phyloP scores from a whole-genome alignment of 2,888 invertebrate species.

The Pogonocherus hispidulus region DNA sequence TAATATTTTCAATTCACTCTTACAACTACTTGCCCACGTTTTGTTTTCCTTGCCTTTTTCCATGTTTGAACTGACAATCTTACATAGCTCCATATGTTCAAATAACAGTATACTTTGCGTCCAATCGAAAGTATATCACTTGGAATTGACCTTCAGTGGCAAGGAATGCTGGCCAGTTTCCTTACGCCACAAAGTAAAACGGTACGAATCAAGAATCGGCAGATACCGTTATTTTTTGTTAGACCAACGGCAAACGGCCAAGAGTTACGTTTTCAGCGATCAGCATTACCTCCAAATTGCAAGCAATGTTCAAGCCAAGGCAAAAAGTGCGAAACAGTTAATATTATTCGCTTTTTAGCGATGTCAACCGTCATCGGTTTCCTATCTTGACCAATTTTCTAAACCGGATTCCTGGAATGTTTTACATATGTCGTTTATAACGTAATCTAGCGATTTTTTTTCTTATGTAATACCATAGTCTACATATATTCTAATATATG shows the following conservation, averaged over 20 bases:
- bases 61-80: not conserved
- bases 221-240: too few species aligned
- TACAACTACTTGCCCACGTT: too few species aligned
- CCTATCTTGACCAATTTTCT: slow-evolving; percentile 8
- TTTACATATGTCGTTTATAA: not conserved
- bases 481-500: too few species aligned
- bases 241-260: too few species aligned
- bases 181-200: too few species aligned
- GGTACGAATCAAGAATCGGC: too few species aligned
- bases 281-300: too few species aligned
- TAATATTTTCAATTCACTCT: too few species aligned
- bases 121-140: slow-evolving; percentile 23
- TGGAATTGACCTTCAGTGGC: slow-evolving; percentile 29
- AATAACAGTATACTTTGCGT: not conserved
- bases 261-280: too few species aligned
- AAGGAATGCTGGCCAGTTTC: slow-evolving; percentile 37
- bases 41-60: not conserved
- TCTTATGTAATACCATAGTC: too few species aligned
- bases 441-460: not conserved
- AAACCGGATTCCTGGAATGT: slow-evolving; percentile 10
- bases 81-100: not conserved
- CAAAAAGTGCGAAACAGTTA: slow-evolving; percentile 1
- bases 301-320: too few species aligned
- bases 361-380: slow-evolving; percentile 4
- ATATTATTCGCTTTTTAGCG: slow-evolving; percentile 2